Base-by-base conservation (phyloP, 2,113 vertebrate genomes). In the Anseranas semipalmata region DNA sequence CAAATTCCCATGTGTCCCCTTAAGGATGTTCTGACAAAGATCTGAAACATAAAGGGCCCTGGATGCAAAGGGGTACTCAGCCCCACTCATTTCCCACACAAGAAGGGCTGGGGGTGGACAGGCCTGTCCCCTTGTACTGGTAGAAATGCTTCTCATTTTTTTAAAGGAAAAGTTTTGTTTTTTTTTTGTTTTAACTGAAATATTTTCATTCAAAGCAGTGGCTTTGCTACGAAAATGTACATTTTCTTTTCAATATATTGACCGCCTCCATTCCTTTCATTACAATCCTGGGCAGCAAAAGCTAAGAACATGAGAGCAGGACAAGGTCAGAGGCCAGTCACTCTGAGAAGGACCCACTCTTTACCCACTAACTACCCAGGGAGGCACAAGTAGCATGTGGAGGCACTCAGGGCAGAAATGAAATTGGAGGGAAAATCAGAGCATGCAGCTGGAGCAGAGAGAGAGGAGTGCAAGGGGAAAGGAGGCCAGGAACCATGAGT, bases 271-370 rank as follows among this genome's bases (percentile, higher is more conserved):
- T 21, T 66, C 30, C 60, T 66, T 4, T 1, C 19, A 24, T 84
- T 83, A 46, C 58, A 12, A 2, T 24, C 21, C 43, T 25, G 24
- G 62, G 62, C 43, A 70, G 56, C 43, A 73, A 7, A 55, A 3
- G 75, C 53, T 55, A 10, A 3, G 39, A 7, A 27, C 25, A 6
- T 1, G 84, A 35, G 39, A 45, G 55, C 45, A 7, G 90, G 33
- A 35, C 1, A 9, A 11, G 73, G 7, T 2, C 28, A 68, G 75
- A 32, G 48, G 62, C 11, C 62, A 28, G 67, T 10, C 9, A 0
- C 71, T 7, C 41, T 1, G 52, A 25, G 41, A 6, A 48, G 41
- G 19, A 33, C 25, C 53, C 2, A 0, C 25, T 30, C 35, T 3
- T 45, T 24, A 27, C 52, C 41, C 37, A 4, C 14, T 19, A 18